Evolutionary conservation across 1,140 invertebrate species (phyloP).

Genomic region (Myzus persicae): DNA sequence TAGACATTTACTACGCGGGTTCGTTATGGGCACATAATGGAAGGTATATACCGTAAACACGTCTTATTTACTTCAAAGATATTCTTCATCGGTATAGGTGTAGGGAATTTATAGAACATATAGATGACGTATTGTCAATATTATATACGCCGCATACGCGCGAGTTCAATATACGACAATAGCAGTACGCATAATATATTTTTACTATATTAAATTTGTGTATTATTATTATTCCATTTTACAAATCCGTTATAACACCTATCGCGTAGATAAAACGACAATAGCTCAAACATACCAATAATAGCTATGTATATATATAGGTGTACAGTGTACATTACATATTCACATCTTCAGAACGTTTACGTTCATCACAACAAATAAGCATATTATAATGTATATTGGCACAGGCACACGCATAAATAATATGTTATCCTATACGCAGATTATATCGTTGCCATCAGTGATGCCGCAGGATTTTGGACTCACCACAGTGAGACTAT

Average conservation of each 20-base stretch:
- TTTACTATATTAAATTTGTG: background rate
- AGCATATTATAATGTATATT: background rate
- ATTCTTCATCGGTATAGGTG: background rate
- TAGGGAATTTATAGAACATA: too few relatives aligned
- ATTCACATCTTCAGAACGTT: background rate
- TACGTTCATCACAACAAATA: background rate
- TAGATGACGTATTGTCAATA: background rate
- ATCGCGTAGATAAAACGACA: background rate
- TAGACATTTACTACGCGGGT: background rate
- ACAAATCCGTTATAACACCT: background rate
- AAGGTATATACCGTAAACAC: background rate
- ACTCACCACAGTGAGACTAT: too few relatives aligned
- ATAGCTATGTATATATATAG: too few relatives aligned
- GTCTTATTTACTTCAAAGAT: background rate
- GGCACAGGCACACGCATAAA: too few relatives aligned
- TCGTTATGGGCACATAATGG: background rate
- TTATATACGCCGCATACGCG: background rate
- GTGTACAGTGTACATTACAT: background rate
- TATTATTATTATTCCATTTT: background rate
- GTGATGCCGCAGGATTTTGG: too few relatives aligned
- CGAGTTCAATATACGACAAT: background rate
- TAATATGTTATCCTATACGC: background rate
- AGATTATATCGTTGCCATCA: too few relatives aligned
- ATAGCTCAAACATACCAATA: background rate
- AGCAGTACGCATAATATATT: background rate